These are phyloP conservation scores for Amphiura filiformis DNA, from an alignment of 35 echinoderm and acorn worm species.

Conservation along the genomic window DNA sequence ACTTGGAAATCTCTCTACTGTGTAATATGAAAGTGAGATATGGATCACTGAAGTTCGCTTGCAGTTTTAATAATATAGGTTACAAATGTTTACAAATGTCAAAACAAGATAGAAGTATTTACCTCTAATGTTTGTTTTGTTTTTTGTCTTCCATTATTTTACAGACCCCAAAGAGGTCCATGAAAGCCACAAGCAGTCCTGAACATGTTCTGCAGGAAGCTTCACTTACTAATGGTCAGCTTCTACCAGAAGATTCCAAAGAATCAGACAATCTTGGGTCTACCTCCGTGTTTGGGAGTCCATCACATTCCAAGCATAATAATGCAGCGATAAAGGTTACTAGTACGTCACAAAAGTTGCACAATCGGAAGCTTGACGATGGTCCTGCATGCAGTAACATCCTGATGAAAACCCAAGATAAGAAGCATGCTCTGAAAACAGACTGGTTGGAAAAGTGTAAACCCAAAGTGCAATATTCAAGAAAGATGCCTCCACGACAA, in stretches of 20 bases:
- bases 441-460: constrained; percentile 58
- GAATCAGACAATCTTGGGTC: not conserved
- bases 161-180: not conserved
- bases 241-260: not conserved
- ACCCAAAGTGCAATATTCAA: not conserved
- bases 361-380: not conserved
- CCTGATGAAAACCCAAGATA: not conserved
- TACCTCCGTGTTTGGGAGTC: constrained; percentile 13
- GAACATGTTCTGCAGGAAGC: not conserved
- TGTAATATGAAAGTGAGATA: no score
- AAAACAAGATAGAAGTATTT: no score
- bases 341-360: not conserved
- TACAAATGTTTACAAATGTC: no score
- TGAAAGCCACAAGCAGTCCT: not conserved
- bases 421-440: constrained; percentile 22
- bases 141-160: not conserved
- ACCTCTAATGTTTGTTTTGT: no score
- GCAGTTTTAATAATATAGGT: no score
- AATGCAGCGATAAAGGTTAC: constrained; percentile 20
- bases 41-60: no score
- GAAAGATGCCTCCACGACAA: not conserved
- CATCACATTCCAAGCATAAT: constrained; percentile 6
- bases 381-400: not conserved
- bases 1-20: no score
- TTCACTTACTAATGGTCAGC: not conserved